Evolutionary conservation across 2,797 vertebrate species (phyloP).

Genomic region (Sebastes matsubarae): DNA sequence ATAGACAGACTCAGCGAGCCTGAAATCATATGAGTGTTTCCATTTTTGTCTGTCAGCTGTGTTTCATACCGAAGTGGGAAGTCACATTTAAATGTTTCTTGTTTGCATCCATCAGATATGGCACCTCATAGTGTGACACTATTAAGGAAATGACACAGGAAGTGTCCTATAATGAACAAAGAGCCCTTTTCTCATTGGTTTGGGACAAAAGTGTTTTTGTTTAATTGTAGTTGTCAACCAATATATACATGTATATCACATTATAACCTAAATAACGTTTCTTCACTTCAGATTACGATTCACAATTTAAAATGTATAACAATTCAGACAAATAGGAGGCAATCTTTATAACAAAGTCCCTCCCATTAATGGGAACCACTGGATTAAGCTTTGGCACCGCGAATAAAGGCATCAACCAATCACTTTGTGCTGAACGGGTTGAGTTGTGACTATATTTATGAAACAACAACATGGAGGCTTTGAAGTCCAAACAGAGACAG

Average conservation of each 20-base stretch:
- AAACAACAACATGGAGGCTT: too few species aligned
- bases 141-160: neutral
- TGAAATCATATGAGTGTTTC: slow-evolving; percentile 53
- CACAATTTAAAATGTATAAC: neutral
- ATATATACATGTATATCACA: neutral
- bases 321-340: neutral
- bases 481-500: too few species aligned
- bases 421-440: too few species aligned
- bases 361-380: too few species aligned
- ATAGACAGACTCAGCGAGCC: slow-evolving; percentile 40
- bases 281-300: neutral
- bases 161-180: neutral
- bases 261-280: neutral
- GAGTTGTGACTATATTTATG: too few species aligned
- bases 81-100: slow-evolving; percentile 23
- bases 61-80: slow-evolving; percentile 14
- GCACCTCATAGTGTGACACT: neutral
- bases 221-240: too few species aligned
- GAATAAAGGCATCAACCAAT: too few species aligned
- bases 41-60: slow-evolving; percentile 37
- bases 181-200: neutral
- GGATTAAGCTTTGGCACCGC: neutral
- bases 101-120: slow-evolving; percentile 3
- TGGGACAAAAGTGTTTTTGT: neutral
- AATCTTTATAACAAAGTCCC: neutral